Base-by-base conservation (phyloP, 2,888 invertebrate species). In the Drosophila anomelani region DNA sequence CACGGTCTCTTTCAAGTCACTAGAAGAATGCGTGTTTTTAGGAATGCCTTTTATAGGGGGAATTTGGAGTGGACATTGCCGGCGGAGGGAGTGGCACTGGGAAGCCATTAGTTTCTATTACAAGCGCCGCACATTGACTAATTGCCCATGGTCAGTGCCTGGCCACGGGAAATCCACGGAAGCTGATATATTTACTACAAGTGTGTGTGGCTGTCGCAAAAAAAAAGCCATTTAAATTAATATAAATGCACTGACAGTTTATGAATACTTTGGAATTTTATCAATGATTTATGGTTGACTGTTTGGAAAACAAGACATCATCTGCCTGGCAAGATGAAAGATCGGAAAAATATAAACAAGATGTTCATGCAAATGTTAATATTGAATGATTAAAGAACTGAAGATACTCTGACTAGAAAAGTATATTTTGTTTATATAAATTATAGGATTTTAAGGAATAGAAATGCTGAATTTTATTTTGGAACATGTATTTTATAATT, bases 31-130 rank as follows among this genome's bases (percentile, higher is more conserved):
- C 56, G 51, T 69, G 51, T 63, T 75, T 74, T 68, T 68, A 38
- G 60, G 75, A 75, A 75, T 75, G 53, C 43, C 41, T 72, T 70
- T 70, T 29, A 53, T 54, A 57, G n/a, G 23, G 23, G 38, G 60
- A 43, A 61, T 55, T 39, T 8, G 32, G 39, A 49, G n/a, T 47
- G 17, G 12, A 12, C n/a, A n/a, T 20, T 32, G 32, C 12, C 20
- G 17, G 32, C 13, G 49, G n/a, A 38, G 34, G 39, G 17, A 54
- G 47, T 67, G 61, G 44, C 62, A 43, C 55, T 49, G 55, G 41
- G 29, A 39, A 58, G 39, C 73, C 60, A 80, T 83, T 83, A 80
- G 77, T 80, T 82, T 78, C 79, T 79, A 80, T 83, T 82, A 76
- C 74, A 64, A 73, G 44, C 61, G 57, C 53, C 60, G 46, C 60